phyloP scores from a whole-genome alignment of 1,140 invertebrate species.

The Danaus melanippus region DNA sequence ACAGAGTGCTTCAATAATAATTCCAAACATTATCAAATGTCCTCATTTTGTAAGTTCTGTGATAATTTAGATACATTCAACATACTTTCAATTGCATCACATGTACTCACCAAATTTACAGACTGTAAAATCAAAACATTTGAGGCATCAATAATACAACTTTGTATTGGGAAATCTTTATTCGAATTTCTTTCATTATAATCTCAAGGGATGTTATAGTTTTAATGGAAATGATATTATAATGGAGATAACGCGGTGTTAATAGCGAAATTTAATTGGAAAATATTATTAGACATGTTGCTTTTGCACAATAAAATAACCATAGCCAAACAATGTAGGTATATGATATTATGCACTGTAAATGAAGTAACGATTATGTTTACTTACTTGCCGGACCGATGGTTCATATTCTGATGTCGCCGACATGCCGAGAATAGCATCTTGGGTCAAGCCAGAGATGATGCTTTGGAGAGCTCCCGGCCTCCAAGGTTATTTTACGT shows the following conservation, averaged over 20 bases:
- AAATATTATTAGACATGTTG: no score
- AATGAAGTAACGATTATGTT: slow-evolving; percentile 3
- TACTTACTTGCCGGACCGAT: slow-evolving; percentile 69
- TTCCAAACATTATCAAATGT: slow-evolving; percentile 24
- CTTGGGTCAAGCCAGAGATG: slow-evolving; percentile 69
- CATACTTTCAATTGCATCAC: slow-evolving; percentile 18
- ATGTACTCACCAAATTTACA: slow-evolving; percentile 24
- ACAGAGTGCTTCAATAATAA: slow-evolving; percentile 9
- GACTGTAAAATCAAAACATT: slow-evolving; percentile 19
- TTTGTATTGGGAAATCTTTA: slow-evolving; percentile 36
- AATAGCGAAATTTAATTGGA: no score
- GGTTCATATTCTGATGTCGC: slow-evolving; percentile 68
- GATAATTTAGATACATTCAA: slow-evolving; percentile 9
- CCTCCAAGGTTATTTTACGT: slow-evolving; percentile 58
- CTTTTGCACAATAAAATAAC: no score
- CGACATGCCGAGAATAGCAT: slow-evolving; percentile 71
- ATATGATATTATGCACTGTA: slow-evolving; percentile 3
- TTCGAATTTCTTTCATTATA: slow-evolving; percentile 16
- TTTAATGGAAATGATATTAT: no score
- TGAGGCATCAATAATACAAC: slow-evolving; percentile 53
- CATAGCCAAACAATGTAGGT: not conserved
- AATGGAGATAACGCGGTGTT: no score
- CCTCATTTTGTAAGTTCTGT: slow-evolving; percentile 16
- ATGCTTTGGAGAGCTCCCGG: slow-evolving; percentile 54
- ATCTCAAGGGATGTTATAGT: no score